Conservation (phyloP, 2,797 vertebrate genomes). For the Sparus aurata region DNA sequence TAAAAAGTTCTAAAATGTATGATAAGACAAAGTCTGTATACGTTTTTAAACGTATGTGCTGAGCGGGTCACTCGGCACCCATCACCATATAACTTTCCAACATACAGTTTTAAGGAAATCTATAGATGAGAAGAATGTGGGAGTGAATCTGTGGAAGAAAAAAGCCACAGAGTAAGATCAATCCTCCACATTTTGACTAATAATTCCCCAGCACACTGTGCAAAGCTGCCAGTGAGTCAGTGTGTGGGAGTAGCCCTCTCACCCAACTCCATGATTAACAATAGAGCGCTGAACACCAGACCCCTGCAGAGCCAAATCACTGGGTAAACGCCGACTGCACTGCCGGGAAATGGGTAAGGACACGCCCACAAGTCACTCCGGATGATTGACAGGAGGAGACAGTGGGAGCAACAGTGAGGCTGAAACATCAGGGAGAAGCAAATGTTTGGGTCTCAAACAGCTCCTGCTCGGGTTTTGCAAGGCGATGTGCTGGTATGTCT, state of each 20-base stretch:
- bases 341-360: conserved; percentile 63
- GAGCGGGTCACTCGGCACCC: conserved; percentile 4
- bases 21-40: not conserved
- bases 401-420: conserved; percentile 54
- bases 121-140: conserved; percentile 53
- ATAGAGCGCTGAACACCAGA: conserved; percentile 64
- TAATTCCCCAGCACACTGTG: conserved; percentile 68
- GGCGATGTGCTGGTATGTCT: conserved; percentile 32
- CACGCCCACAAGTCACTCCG: conserved; percentile 66
- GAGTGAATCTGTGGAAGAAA: conserved; percentile 46
- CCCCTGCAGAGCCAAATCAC: conserved; percentile 74
- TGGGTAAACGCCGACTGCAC: conserved; percentile 58
- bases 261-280: conserved; percentile 77
- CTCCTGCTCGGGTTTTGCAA: conserved; percentile 43
- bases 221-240: conserved; percentile 69
- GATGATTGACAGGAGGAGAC: conserved; percentile 73
- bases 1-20: not conserved
- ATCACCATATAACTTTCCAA: conserved; percentile 20
- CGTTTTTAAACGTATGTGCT: conserved; percentile 12
- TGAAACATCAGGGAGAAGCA: conserved; percentile 60
- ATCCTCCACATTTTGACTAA: conserved; percentile 67
- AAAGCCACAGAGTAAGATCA: conserved; percentile 44
- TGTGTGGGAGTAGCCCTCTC: conserved; percentile 73
- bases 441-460: conserved; percentile 57
- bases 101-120: conserved; percentile 30